Conservation (phyloP, 2,113 vertebrate genomes). For the Hippopotamus amphibius region DNA sequence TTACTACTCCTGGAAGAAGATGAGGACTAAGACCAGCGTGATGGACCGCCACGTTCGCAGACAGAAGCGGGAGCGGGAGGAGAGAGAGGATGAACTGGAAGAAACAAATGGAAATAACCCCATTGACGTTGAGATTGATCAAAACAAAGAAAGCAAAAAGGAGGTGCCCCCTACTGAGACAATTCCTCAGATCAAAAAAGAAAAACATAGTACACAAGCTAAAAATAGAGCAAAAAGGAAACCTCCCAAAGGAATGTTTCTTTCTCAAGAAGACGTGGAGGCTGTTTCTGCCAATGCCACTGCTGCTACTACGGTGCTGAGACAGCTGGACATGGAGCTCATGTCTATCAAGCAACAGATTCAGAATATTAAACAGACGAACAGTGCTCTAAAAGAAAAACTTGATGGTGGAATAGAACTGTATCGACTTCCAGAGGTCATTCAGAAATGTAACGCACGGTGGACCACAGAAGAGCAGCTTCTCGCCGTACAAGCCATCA, state of each 20-base stretch:
- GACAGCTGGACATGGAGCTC: constrained; percentile 95
- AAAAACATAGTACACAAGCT: constrained; percentile 90
- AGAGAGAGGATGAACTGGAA: constrained; percentile 82
- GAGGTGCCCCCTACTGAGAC: constrained; percentile 88
- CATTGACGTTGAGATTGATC: too few relatives aligned
- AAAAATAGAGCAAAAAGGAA: constrained; percentile 95
- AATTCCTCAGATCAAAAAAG: constrained; percentile 91
- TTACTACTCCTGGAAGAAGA: constrained; percentile 99
- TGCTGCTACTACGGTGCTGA: constrained; percentile 92
- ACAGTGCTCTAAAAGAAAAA: constrained; percentile 95
- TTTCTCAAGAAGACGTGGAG: constrained; percentile 94
- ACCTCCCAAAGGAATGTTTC: constrained; percentile 98
- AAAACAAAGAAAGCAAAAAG: too few relatives aligned
- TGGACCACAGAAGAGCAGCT: constrained; percentile 99
- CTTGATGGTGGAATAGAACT: constrained; percentile 94
- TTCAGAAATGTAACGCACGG: constrained; percentile 95
- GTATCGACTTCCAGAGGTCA: constrained; percentile 92
- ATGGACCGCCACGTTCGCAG: constrained; percentile 98
- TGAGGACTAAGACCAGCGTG: constrained; percentile 96
- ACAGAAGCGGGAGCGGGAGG: constrained; percentile 94
- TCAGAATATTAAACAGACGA: constrained; percentile 97
- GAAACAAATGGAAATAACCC: too few relatives aligned
- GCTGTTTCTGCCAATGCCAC: constrained; percentile 93
- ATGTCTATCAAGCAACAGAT: constrained; percentile 98
- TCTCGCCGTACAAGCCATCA: constrained; percentile 98